Percentiles rank a stretch among this genome's conserved stretches.
These are phyloP conservation scores for Archivesica marissinica DNA, from an alignment of 1,140 invertebrate genomes.

Conservation along the genomic window DNA sequence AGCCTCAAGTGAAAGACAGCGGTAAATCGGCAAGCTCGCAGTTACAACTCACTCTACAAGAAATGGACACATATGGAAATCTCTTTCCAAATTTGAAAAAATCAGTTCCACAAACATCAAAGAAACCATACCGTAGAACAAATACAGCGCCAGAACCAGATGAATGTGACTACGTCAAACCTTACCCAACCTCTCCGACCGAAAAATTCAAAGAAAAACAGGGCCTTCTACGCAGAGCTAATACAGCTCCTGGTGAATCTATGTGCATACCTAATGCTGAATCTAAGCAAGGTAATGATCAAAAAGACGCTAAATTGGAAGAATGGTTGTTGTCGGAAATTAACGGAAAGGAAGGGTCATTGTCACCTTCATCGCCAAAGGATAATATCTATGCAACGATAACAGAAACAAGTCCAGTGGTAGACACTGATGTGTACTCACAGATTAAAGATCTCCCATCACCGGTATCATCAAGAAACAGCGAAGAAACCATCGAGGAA, in stretches of 20 bases:
- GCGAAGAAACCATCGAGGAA: neutral
- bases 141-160: slow-evolving; percentile 12
- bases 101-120: neutral
- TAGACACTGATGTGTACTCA: slow-evolving; percentile 4
- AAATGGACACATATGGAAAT: slow-evolving; percentile 59
- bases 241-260: slow-evolving; percentile 45
- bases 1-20: slow-evolving; percentile 16
- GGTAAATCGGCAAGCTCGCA: neutral
- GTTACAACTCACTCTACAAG: neutral
- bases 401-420: neutral
- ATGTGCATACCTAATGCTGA: slow-evolving; percentile 19
- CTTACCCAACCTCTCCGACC: slow-evolving; percentile 5
- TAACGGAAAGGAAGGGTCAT: slow-evolving; percentile 11
- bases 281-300: neutral
- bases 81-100: slow-evolving; percentile 62
- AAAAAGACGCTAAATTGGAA: neutral
- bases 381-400: slow-evolving; percentile 52
- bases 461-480: neutral
- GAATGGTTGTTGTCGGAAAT: slow-evolving; percentile 52
- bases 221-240: neutral
- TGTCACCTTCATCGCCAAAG: neutral
- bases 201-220: slow-evolving; percentile 38
- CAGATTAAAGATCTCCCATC: slow-evolving; percentile 19
- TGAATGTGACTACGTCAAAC: slow-evolving; percentile 12
- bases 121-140: slow-evolving; percentile 5